Conservation (phyloP, 92 coral and sea anemone species). For the Palythoa grandiflora region DNA sequence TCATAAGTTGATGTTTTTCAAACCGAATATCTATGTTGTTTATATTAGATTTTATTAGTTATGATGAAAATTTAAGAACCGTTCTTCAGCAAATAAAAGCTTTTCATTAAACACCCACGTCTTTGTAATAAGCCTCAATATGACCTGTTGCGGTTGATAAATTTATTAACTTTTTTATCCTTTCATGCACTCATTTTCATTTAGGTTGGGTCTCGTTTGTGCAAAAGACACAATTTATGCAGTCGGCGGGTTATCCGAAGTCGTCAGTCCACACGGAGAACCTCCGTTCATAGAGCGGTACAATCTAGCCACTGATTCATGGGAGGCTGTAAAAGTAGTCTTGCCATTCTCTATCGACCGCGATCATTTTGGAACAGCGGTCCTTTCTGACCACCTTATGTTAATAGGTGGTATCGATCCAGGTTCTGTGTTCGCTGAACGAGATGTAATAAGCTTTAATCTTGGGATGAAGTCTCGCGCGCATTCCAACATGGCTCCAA, state of each 20-base stretch:
- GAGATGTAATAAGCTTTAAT: slow-evolving; percentile 67
- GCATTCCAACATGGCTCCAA: slow-evolving; percentile 48
- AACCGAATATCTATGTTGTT: no score
- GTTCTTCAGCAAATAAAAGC: no score
- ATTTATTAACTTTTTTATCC: no score
- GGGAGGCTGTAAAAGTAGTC: slow-evolving; percentile 67
- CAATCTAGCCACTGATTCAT: slow-evolving; percentile 72
- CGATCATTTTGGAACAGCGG: slow-evolving; percentile 77
- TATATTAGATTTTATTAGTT: no score
- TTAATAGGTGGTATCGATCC: slow-evolving; percentile 72
- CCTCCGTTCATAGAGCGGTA: slow-evolving; percentile 85
- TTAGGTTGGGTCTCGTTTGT: slow-evolving; percentile 74
- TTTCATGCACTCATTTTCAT: no score
- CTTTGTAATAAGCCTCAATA: background rate
- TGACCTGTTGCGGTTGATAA: background rate
- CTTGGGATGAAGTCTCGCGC: slow-evolving; percentile 46
- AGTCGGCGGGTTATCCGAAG: slow-evolving; percentile 89
- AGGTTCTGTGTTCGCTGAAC: slow-evolving; percentile 48
- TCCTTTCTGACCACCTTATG: slow-evolving; percentile 58
- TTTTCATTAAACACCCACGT: no score
- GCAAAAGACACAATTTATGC: slow-evolving; percentile 62
- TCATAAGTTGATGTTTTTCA: no score
- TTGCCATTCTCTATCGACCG: slow-evolving; percentile 75
- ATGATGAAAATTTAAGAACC: no score
- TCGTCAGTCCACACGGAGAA: slow-evolving; percentile 65